Evolutionary conservation across 2,797 vertebrate genomes (phyloP), one percentile per base, ranked within the genome.

Genomic region (Bufotes viridis): DNA sequence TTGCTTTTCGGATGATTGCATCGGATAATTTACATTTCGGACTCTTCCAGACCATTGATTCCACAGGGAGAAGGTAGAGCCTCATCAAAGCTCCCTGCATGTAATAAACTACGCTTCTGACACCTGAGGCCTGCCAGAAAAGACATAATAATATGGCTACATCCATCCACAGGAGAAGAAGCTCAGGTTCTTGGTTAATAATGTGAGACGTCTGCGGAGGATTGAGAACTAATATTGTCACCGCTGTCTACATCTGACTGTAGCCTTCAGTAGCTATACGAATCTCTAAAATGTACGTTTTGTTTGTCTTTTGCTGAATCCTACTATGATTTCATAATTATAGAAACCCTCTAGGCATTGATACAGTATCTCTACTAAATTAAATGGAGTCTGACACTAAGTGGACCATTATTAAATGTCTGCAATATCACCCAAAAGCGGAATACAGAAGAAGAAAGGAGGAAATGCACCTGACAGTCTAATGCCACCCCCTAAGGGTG

Each of bases 11-110:
- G 24, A 72, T 81, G 78, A 89, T 63, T 82, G 78, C 75, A 81
- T 63, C 22, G 58, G 79, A 24, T 86, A 34, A 89, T 89, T 86
- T 86, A 57, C 51, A 82, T 86, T 84, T 82, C 67, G n/a, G 70
- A 55, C 72, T 76, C 69, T 86, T 86, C 78, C 51, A 49, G 78
- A 29, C 63, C 61, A 86, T 61, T 81, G 58, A 34, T 22, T 86
- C 78, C 83, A 10, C 78, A 55, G 58, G 78, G 83, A 85, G 26
- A 65, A 60, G 63, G 22, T 81, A 51, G 65, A 58, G 18, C 18
- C 34, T 12, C 51, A 63, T 82, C 29, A 57, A 17, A 42, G 70
- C 15, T n/a, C n/a, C 51, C 51, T 58, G 67, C 57, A 69, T 82
- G 69, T 82, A 86, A 81, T 67, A 88, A 78, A 57, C n/a, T 26